Base-by-base conservation (phyloP, 2,797 vertebrate species). In the Crenichthys baileyi region DNA sequence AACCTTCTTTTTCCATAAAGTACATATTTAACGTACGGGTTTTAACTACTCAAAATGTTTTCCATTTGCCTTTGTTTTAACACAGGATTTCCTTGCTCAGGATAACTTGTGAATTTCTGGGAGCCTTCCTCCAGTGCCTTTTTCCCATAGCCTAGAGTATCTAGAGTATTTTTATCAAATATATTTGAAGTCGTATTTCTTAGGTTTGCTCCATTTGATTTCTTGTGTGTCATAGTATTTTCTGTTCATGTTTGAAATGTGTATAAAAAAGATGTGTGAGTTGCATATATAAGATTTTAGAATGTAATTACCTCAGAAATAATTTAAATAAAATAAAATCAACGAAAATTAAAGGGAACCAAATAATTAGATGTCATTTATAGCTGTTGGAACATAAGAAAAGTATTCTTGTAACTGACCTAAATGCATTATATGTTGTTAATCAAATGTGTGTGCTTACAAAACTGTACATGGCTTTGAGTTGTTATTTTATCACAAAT, bases 381-480 rank as follows among this genome's bases (percentile, higher is more conserved):
- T 83, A 76, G 46, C n/a, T 81, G 76, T 81, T 83, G 61, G 31
- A 77, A 55, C 79, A 81, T 75, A 31, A 55, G n/a, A 22, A 26
- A 76, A 73, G 36, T 5, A 1, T 79, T 61, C 78, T 74, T 89
- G 71, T 88, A 88, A 77, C 87, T 91, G 70, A 79, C n/a, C 46
- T 76, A 39, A 39, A 39, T 70, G 73, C 55, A 9, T 80, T 81
- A 56, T 81, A 51, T 82, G 39, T 78, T 53, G 61, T 58, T n/a
- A 12, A 15, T 71, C 12, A 73, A 83, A 75, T 84, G 75, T 89
- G 85, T 85, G 87, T 85, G 91, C 70, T 89, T 92, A 70, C 79
- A 86, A 89, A 84, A 93, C 89, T 93, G 90, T 93, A 93, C 85
- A 89, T 90, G 6, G 89, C 83, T 87, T 85, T 79, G 74, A 74